These are phyloP conservation scores for Folsomia manolachei DNA, from an alignment of 2,888 invertebrate species.

Conservation along the genomic window DNA sequence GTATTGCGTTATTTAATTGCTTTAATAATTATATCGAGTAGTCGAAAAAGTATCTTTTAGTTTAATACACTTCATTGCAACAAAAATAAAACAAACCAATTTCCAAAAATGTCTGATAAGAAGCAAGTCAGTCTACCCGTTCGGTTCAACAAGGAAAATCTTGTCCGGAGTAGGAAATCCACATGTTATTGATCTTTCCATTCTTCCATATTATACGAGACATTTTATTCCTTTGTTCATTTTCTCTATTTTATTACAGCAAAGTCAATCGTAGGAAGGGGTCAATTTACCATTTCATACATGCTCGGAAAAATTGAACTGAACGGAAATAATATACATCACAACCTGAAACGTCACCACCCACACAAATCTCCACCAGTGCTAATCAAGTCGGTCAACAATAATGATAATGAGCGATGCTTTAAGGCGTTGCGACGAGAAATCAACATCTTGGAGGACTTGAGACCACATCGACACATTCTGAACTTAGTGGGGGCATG, in stretches of 20 bases:
- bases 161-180: conserved; percentile 1
- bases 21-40: too few relatives aligned
- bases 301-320: conserved; percentile 5
- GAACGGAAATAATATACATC: not conserved
- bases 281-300: conserved; percentile 12
- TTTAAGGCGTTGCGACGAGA: conserved; percentile 31
- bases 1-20: too few relatives aligned
- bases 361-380: not conserved
- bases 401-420: conserved; percentile 3
- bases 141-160: conserved; percentile 15
- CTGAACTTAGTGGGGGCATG: conserved; percentile 25
- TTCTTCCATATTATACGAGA: too few relatives aligned
- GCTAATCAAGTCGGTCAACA: conserved; percentile 7
- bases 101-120: not conserved
- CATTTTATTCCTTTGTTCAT: too few relatives aligned
- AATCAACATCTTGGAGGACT: conserved; percentile 32
- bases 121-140: not conserved
- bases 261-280: conserved; percentile 7
- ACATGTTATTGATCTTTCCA: not conserved
- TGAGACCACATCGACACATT: conserved; percentile 27
- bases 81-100: too few relatives aligned
- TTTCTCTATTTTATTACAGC: not conserved
- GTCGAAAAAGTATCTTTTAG: too few relatives aligned
- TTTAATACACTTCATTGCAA: too few relatives aligned
- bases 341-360: not conserved